Conservation (phyloP, 1,140 invertebrate genomes). For the Zaprionus ornatus region DNA sequence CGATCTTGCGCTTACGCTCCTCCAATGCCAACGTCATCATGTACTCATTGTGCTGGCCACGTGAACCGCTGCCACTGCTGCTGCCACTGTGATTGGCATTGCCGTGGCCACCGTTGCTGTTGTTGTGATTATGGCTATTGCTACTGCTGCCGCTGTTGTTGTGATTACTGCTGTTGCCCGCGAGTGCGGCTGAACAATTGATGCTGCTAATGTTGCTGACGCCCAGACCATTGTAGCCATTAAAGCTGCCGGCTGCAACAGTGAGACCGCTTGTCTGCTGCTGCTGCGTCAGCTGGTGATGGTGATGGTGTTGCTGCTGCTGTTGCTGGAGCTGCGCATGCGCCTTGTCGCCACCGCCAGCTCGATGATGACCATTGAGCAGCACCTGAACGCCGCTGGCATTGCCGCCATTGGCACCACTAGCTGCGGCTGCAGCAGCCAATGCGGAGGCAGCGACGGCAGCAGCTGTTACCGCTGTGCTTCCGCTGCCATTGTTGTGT, state of each 20-base stretch:
- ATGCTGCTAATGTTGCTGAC: conserved; percentile 48
- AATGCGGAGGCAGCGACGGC: not conserved
- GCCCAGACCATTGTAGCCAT: conserved; percentile 63
- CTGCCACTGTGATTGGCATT: conserved; percentile 9
- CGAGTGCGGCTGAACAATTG: conserved; percentile 14
- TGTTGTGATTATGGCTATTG: conserved; percentile 24
- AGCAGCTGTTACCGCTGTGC: conserved; percentile 8
- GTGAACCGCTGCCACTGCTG: conserved; percentile 11
- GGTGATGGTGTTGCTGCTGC: conserved; percentile 12
- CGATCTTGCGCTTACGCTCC: conserved; percentile 75
- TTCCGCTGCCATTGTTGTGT: conserved; percentile 33
- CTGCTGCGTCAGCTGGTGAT: conserved; percentile 25
- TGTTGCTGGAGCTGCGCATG: conserved; percentile 24
- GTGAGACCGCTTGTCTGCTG: conserved; percentile 37
- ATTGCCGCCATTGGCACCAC: conserved; percentile 7
- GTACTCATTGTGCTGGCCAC: conserved; percentile 65
- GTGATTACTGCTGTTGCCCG: not conserved
- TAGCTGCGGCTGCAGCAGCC: conserved; percentile 5
- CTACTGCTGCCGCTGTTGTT: conserved; percentile 12
- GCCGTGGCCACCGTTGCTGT: conserved; percentile 9
- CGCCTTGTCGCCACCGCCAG: conserved; percentile 20
- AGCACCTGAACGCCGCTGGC: conserved; percentile 57
- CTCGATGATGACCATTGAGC: conserved; percentile 53
- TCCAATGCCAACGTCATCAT: conserved; percentile 72
- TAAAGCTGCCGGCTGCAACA: conserved; percentile 63